Evolutionary conservation across 1,140 invertebrate species (phyloP).

Genomic region (Phortica variegata): DNA sequence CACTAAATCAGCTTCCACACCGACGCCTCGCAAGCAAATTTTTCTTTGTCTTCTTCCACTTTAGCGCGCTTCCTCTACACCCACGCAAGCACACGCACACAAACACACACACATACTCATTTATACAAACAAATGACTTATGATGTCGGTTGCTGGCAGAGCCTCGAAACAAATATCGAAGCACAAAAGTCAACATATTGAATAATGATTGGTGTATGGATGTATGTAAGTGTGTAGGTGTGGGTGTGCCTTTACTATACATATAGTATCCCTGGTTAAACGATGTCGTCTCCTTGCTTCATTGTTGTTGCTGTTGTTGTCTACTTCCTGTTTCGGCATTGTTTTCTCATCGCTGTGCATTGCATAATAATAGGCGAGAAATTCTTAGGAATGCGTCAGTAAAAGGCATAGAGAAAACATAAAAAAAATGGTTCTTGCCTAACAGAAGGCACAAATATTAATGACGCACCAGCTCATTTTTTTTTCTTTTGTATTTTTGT

Average conservation of each 20-base stretch:
- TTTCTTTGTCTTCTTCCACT: constrained; percentile 32
- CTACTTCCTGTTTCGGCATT: no score
- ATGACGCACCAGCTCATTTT: constrained; percentile 32
- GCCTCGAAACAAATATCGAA: constrained; percentile 39
- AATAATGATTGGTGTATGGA: constrained; percentile 36
- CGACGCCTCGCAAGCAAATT: constrained; percentile 42
- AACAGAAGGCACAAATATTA: constrained; percentile 36
- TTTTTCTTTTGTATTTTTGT: no score
- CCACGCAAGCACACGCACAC: neutral
- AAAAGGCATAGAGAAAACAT: constrained; percentile 4
- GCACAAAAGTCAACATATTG: constrained; percentile 51
- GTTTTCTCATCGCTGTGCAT: no score
- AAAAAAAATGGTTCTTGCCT: no score
- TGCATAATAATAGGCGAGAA: constrained; percentile 30
- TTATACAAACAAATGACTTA: constrained; percentile 25
- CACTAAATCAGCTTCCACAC: constrained; percentile 47
- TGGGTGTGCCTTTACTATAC: neutral
- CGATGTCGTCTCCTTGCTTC: no score
- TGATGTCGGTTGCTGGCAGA: constrained; percentile 19
- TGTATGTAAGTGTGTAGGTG: constrained; percentile 1
- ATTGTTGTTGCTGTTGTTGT: no score
- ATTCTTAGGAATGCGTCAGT: constrained; percentile 9
- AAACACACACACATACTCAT: neutral
- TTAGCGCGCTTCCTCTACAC: constrained; percentile 19
- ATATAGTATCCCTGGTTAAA: no score